phyloP scores from a whole-genome alignment of 2,797 vertebrate species.

The Okamejei kenojei region DNA sequence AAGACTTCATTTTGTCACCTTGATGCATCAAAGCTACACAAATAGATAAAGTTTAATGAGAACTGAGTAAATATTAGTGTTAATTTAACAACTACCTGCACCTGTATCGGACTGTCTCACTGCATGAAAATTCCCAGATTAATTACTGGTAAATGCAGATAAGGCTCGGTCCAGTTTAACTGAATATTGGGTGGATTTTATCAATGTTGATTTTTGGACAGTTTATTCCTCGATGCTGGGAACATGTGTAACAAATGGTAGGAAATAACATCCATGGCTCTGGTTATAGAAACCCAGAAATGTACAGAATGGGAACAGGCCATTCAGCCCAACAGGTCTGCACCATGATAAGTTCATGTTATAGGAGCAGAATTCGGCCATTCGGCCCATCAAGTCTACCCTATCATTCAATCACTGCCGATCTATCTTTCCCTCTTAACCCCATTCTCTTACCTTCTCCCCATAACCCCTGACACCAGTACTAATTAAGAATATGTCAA shows the following conservation, averaged over 20 bases:
- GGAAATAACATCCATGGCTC: background rate
- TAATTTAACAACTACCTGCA: background rate
- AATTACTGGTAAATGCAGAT: background rate
- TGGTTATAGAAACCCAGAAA: background rate
- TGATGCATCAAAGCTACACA: background rate
- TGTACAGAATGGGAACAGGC: too few relatives aligned
- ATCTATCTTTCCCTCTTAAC: too few relatives aligned
- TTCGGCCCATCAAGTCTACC: too few relatives aligned
- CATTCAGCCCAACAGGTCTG: too few relatives aligned
- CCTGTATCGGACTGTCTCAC: slow-evolving; percentile 2
- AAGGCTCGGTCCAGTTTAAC: background rate
- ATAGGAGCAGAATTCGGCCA: too few relatives aligned
- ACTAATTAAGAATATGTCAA: too few relatives aligned
- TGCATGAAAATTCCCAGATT: background rate
- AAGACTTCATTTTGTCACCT: background rate
- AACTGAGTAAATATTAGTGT: background rate
- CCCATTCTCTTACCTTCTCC: too few relatives aligned
- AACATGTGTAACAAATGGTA: background rate
- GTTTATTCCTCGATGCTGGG: background rate
- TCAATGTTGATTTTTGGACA: background rate
- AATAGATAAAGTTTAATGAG: background rate
- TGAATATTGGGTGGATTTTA: background rate
- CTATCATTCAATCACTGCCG: too few relatives aligned
- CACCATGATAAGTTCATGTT: too few relatives aligned
- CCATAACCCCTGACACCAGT: too few relatives aligned